Evolutionary conservation across 2,888 invertebrate genomes (phyloP), one percentile per base, ranked within the genome.

Genomic region (Drosophila falleni): DNA sequence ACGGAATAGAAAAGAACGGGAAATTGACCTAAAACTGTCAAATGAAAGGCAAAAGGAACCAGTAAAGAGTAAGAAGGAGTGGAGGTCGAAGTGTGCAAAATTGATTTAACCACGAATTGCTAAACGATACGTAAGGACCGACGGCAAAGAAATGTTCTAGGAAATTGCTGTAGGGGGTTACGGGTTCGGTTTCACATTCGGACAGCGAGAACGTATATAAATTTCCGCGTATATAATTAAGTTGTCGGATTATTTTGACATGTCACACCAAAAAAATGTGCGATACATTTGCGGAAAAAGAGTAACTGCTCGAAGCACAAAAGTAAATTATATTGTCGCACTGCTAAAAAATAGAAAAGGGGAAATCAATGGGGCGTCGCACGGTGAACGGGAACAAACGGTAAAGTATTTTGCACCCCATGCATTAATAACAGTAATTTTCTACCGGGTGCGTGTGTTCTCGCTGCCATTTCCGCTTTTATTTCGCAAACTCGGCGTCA

Each of bases 201-300:
- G 41, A 47, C 55, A 46, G 55, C 39, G 53, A 15, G 39, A 23
- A 10, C 29, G 65, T 60, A 71, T 80, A 68, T 87, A 80, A 75
- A 87, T 86, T 71, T 84, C 76, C 87, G 82, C 83, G 85, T 87
- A 50, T 89, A 91, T 91, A 91, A 91, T 91, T 91, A 91, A 91
- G 89, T 84, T 91, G 91, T 91, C 91, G 86, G 91, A 91, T 91
- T 91, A 91, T 91, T 91, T 88, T 90, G 91, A 90, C 91, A 91
- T 84, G 81, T 67, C 80, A 77, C 75, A 86, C 75, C 78, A 80
- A 74, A 78, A 80, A 64, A 64, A 47, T n/a, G 62, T 74, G 64
- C 75, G 58, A 74, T 71, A 78, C 61, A 76, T 65, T 67, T 78
- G 73, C 74, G 58, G 64, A 39, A 80, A 78, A 81, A 74, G 81